Percentiles rank a stretch among this genome's conserved stretches.
Conservation (phyloP, 2,797 vertebrate genomes). For the Microhierax caerulescens region DNA sequence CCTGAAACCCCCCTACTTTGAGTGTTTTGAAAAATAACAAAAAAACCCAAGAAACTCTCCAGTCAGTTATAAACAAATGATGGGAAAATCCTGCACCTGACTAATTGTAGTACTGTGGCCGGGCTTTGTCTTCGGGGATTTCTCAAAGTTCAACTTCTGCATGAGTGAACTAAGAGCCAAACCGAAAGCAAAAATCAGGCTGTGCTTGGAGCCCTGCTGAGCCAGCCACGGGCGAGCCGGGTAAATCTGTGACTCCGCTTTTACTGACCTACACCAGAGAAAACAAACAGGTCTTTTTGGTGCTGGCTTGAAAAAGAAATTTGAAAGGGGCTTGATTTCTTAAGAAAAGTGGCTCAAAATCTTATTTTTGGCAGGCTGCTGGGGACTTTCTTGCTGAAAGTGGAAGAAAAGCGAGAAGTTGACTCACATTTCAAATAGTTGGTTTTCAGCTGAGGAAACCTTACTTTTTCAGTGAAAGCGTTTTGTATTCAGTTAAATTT, state of each 20-base stretch:
- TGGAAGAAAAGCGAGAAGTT: background rate
- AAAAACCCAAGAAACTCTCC: constrained; percentile 44
- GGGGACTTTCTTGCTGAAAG: background rate
- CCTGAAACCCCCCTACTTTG: background rate
- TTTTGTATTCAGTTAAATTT: background rate
- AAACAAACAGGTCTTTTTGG: background rate
- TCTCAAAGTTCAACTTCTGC: constrained; percentile 18
- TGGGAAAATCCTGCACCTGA: constrained; percentile 70
- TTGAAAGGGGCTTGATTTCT: background rate
- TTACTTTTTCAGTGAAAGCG: background rate
- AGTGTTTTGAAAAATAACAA: constrained; percentile 41
- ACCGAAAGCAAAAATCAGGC: constrained; percentile 32
- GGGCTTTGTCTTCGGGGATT: constrained; percentile 13
- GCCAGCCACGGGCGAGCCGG: background rate
- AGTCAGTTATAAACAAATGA: constrained; percentile 43
- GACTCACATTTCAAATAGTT: background rate
- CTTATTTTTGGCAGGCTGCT: background rate
- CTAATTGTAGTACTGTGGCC: background rate
- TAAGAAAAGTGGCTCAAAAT: background rate
- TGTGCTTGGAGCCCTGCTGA: background rate
- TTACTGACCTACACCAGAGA: background rate
- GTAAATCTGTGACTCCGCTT: background rate
- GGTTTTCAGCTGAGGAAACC: background rate
- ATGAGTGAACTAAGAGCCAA: background rate
- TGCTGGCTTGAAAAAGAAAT: background rate